Evolutionary conservation across 2,888 invertebrate genomes (phyloP), one percentile per base, ranked within the genome.

Genomic region (Brachyptera putata): DNA sequence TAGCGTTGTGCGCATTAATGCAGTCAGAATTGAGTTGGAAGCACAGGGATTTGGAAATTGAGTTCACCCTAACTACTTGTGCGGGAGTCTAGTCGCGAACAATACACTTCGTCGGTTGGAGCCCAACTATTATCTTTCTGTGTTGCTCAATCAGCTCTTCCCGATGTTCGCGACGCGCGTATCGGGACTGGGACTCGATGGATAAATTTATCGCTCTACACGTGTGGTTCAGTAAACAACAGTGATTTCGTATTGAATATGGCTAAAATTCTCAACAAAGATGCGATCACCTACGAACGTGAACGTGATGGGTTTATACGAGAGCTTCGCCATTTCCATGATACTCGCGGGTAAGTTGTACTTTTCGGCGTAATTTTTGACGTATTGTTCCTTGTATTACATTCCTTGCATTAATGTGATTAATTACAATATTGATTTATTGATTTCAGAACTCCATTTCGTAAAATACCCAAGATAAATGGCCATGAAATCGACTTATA

Each of bases 401-500:
- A 18, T 14, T 56, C 24, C 26, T 21, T 16, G 25, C 22, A 21
- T 49, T 49, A 11, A 22, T 14, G 22, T 56, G 56, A 39, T 39
- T 39, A n/a, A 14, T 36, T 9, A 13, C 11, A 11, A 2, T 34
- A 13, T 7, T 34, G 3, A 2, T 36, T 22, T 36, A 36, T 53
- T 53, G 3, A 53, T 53, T 78, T 63, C 74, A 87, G 87, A 68
- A 83, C 84, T 68, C 78, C 81, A 68, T 84, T 82, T 79, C 85
- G 80, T 75, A 85, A 86, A 69, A 76, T 81, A 26, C 89, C 91
- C 1, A 80, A 85, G 73, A 86, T 97, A 64, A 92, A 90, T 79
- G 95, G 96, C 61, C 84, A 87, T 70, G 90, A 91, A 75, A 85
- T 98, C 71, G 96, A 98, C 79, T 82, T 98, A 67, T 94, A 89